phyloP scores from a whole-genome alignment of 2,113 vertebrate genomes.

The Oreocharis arfaki region DNA sequence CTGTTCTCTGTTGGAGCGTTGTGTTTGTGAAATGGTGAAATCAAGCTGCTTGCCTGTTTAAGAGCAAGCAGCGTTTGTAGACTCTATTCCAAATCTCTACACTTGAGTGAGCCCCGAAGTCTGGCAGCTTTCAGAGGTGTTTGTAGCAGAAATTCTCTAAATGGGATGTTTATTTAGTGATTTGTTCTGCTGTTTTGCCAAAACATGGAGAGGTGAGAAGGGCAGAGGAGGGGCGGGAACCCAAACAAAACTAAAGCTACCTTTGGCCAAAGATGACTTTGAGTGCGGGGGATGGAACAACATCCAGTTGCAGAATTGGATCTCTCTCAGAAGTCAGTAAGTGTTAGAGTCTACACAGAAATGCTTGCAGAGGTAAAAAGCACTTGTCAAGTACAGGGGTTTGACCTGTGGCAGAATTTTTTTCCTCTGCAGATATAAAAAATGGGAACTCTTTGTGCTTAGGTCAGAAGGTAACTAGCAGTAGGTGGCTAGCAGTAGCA shows the following conservation, averaged over 20 bases:
- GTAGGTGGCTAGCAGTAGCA: neutral
- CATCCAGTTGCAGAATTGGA: neutral
- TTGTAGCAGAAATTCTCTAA: neutral
- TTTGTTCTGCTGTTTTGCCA: neutral
- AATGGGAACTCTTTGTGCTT: neutral
- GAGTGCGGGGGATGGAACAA: neutral
- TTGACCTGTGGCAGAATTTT: neutral
- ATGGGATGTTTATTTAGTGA: neutral
- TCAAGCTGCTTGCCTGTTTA: neutral
- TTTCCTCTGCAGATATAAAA: neutral
- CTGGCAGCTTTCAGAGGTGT: neutral
- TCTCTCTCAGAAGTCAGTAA: neutral
- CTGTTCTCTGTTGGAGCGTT: neutral
- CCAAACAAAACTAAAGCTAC: neutral
- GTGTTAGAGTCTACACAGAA: neutral
- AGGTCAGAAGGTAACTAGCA: neutral
- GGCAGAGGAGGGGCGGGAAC: accelerated
- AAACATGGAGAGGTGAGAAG: neutral
- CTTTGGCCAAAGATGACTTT: neutral
- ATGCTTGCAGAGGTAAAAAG: neutral
- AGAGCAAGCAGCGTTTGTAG: neutral
- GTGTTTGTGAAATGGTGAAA: neutral
- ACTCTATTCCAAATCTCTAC: neutral
- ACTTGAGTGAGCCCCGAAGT: neutral
- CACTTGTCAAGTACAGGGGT: neutral